Base-by-base conservation (phyloP, 2,797 vertebrate genomes). In the Podarcis lilfordi region DNA sequence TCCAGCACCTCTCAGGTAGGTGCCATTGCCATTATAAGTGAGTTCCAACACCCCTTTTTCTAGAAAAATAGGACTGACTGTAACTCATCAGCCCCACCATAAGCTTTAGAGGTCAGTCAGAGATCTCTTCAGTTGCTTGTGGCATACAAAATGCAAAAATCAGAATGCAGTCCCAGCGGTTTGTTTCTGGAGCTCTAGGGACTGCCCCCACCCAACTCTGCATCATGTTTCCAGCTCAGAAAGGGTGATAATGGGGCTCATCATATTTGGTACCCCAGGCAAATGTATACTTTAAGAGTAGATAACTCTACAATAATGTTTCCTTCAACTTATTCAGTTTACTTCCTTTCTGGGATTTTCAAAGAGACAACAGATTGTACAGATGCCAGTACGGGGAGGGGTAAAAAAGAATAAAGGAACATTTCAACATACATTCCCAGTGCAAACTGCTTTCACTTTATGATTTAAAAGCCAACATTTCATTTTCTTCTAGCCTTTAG, bases 401-500 rank as follows among this genome's bases (percentile, higher is more conserved):
- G 17, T 35, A 17, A 64, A 91, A 89, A 78, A 90, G 88, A 27
- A 92, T 88, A 69, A 92, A 88, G 29, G 3, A 91, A 68, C 11
- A n/a, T 68, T 92, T 55, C 76, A 83, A 74, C 89, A 86, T 87
- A 25, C 87, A 79, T 61, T 90, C 40, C 59, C 69, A 84, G 2
- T 69, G 35, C 84, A 79, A 50, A 82, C 1, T 86, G 72, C 76
- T n/a, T 76, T 80, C 81, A 68, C 5, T n/a, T 17, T 91, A 43
- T 74, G 61, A 89, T 91, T 93, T 94, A 91, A 91, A 76, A 89
- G 43, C 0, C 2, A 89, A n/a, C 25, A 35, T 64, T 91, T 91
- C 90, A 91, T 92, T 88, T 88, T 89, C 86, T 93, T 93, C 35
- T 87, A 90, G 64, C n/a, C 72, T 80, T 88, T 89, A 92, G 74